These are phyloP conservation scores for Rhimphoctona megacephalus DNA, from an alignment of 2,888 invertebrate species.

Conservation along the genomic window DNA sequence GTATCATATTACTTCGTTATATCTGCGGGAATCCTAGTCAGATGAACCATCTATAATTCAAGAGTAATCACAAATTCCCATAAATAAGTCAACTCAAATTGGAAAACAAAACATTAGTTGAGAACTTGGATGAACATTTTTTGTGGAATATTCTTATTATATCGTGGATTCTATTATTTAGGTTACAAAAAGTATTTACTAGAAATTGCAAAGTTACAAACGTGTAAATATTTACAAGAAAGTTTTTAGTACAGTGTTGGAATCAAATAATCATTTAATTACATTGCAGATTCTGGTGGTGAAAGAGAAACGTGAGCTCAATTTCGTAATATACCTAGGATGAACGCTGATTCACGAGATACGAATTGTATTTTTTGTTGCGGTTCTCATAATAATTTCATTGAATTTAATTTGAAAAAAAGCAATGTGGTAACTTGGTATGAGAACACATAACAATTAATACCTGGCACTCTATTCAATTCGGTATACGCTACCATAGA, in stretches of 20 bases:
- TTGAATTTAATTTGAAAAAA: conserved; percentile 21
- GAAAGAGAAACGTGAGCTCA: conserved; percentile 5
- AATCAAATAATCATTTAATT: neutral
- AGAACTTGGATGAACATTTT: neutral
- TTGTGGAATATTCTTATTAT: neutral
- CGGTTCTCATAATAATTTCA: conserved; percentile 60
- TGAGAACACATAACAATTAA: conserved; percentile 70
- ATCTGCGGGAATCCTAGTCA: conserved; percentile 14
- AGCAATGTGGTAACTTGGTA: conserved; percentile 4
- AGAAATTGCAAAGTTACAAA: neutral
- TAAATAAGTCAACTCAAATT: conserved; percentile 18
- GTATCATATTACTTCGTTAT: conserved; percentile 26
- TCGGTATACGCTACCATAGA: neutral
- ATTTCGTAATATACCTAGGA: neutral
- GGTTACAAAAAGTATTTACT: neutral
- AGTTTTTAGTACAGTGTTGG: neutral
- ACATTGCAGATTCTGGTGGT: neutral
- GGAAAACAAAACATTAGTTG: neutral
- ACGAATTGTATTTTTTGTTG: conserved; percentile 15
- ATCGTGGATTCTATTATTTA: neutral
- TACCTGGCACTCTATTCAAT: conserved; percentile 68
- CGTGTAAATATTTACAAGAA: neutral
- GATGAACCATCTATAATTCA: conserved; percentile 42
- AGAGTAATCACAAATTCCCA: conserved; percentile 24
- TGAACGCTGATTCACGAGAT: neutral